Base-by-base conservation (phyloP, 2,113 vertebrate species). In the Leptocoma aspasia region DNA sequence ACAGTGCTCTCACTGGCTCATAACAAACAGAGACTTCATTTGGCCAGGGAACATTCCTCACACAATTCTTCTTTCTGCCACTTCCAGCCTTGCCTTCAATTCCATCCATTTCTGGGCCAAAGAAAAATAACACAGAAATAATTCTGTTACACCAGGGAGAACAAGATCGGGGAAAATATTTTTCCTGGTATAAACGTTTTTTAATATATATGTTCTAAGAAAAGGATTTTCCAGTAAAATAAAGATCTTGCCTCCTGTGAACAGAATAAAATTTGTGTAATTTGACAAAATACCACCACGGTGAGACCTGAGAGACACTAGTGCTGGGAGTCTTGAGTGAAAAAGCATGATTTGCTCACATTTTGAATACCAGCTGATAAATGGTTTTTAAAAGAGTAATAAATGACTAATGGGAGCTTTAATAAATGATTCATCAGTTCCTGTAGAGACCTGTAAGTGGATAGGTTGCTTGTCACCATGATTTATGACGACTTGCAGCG, bases 361-460 rank as follows among this genome's bases (percentile, higher is more conserved):
- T 90, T 93, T 57, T 70, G 47, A 80, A 90, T 78, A 24, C n/a
- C 82, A 77, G 52, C 82, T 95, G 92, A 96, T 82, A 88, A 88
- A 94, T 54, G 80, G 71, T 86, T 95, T 90, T 86, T 92, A 75
- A 86, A 88, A 52, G 60, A 77, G 71, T 83, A 93, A 89, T 90
- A 91, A 90, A 88, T 95, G 71, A 81, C 94, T 94, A 88, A 93
- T 80, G 79, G 49, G 56, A 82, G 59, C 78, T 96, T 94, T 94
- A 95, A 90, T 95, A 94, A 95, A 92, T 90, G 84, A 95, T 90
- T 93, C 71, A 86, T 88, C 87, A 86, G 70, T 37, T 93, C 89
- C 92, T 87, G 21, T 41, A 63, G 94, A 90, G 91, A 52, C 59
- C 75, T 82, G 75, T 28, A 15, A 93, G 90, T 49, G 71, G 84